Conservation (phyloP, 2,797 vertebrate genomes). For the Psittacula derbiana region DNA sequence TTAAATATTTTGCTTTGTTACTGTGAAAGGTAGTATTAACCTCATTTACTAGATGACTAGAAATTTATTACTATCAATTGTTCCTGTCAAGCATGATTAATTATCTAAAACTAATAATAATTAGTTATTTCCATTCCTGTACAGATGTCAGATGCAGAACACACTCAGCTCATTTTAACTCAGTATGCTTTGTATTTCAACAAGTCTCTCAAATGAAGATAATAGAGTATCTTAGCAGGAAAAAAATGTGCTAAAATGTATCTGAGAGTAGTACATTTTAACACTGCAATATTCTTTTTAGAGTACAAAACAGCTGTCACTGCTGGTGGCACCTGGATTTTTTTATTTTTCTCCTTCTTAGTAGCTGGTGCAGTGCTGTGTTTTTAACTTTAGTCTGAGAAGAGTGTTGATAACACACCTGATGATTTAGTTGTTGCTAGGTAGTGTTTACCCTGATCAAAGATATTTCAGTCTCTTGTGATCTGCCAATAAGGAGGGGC, state of each 20-base stretch:
- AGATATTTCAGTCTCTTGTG: not conserved
- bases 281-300: not conserved
- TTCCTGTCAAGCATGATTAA: not conserved
- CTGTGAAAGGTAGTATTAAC: not conserved
- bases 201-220: not conserved
- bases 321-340: not conserved
- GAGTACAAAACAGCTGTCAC: not conserved
- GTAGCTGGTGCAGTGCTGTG: not conserved
- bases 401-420: not conserved
- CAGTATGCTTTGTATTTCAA: not conserved
- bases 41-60: not conserved
- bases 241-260: not conserved
- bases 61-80: not conserved
- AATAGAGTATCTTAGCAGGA: not conserved
- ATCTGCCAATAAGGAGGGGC: not conserved
- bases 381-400: not conserved
- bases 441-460: not conserved
- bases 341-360: not conserved
- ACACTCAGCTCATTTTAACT: not conserved
- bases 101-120: slow-evolving; percentile 5
- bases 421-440: not conserved
- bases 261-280: not conserved
- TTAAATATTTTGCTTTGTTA: not conserved
- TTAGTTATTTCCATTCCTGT: not conserved
- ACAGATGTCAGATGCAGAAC: not conserved